Evolutionary conservation across 2,113 vertebrate genomes (phyloP).

Genomic region (Daboia siamensis): DNA sequence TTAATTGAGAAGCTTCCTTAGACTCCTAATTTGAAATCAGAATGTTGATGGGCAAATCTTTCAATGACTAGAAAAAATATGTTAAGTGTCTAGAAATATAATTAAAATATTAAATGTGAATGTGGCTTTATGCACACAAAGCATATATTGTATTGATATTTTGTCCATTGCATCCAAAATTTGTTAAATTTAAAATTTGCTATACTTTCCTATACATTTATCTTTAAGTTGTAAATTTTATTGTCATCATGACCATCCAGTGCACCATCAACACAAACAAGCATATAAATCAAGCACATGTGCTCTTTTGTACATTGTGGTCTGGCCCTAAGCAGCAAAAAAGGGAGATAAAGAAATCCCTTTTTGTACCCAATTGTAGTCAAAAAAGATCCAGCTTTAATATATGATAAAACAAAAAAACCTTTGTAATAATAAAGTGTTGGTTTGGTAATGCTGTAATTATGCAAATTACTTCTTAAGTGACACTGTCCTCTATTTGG

Average conservation of each 20-base stretch:
- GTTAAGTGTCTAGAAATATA: neutral
- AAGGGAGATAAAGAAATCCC: neutral
- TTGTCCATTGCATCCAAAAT: neutral
- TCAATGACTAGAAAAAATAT: neutral
- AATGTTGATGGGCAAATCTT: neutral
- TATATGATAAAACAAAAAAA: neutral
- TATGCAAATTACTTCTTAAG: neutral
- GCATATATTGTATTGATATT: neutral
- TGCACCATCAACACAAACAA: neutral
- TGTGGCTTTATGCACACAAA: neutral
- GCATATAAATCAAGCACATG: neutral
- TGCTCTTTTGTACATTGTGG: neutral
- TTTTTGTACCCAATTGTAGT: neutral
- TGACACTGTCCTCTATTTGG: neutral
- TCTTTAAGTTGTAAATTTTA: neutral
- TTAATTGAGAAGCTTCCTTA: neutral
- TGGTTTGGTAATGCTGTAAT: neutral
- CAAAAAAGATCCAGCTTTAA: neutral
- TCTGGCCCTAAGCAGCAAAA: neutral
- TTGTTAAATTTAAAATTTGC: neutral
- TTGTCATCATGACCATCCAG: neutral
- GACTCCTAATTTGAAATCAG: neutral
- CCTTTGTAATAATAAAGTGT: neutral
- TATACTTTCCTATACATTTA: neutral
- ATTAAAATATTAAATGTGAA: neutral